Conservation (phyloP, 2,888 invertebrate species). For the Hylaea fasciaria region DNA sequence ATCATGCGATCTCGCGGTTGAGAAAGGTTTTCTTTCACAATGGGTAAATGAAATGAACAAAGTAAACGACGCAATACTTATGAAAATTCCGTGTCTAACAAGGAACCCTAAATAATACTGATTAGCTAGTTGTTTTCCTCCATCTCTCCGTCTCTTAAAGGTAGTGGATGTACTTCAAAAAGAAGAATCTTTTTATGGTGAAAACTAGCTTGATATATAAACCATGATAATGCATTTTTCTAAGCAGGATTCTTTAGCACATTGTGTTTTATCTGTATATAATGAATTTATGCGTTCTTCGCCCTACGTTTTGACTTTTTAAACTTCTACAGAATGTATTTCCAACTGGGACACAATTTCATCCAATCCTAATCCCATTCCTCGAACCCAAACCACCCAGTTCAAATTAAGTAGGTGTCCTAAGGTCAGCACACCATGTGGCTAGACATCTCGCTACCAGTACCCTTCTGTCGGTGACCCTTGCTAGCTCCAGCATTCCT, state of each 20-base stretch:
- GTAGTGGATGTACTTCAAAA: no score
- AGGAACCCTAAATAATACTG: no score
- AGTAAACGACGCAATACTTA: not conserved
- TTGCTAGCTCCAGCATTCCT: conserved; percentile 75
- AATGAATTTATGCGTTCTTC: no score
- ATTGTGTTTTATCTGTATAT: no score
- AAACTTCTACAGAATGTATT: not conserved
- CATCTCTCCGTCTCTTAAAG: no score
- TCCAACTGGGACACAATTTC: not conserved
- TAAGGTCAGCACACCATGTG: conserved; percentile 58
- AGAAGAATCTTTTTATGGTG: no score
- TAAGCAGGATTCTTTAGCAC: no score
- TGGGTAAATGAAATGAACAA: conserved; percentile 3
- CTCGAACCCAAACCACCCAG: conserved; percentile 40
- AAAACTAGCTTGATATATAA: no score
- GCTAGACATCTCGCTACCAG: conserved; percentile 63
- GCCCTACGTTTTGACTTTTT: no score
- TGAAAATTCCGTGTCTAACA: no score
- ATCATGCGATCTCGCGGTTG: conserved; percentile 55
- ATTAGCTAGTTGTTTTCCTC: no score
- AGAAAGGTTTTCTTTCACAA: conserved; percentile 7
- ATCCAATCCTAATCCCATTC: conserved; percentile 1
- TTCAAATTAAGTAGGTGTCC: conserved; percentile 57
- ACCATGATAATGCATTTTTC: no score
- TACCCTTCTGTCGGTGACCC: conserved; percentile 73